phyloP scores from a whole-genome alignment of 2,888 invertebrate species.

The Ornithoptera alexandrae region DNA sequence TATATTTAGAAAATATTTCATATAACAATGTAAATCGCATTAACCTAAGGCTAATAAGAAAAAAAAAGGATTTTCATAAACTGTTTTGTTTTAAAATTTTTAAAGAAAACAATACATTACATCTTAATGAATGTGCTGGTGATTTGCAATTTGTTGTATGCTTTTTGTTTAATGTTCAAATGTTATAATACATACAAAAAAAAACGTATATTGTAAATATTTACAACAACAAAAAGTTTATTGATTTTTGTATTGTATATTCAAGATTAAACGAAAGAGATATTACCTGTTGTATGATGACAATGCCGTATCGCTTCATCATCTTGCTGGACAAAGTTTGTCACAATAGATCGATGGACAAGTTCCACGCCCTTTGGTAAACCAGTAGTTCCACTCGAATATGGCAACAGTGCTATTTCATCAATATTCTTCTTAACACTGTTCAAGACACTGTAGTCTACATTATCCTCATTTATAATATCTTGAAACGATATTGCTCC shows the following conservation, averaged over 20 bases:
- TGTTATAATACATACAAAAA: too few relatives aligned
- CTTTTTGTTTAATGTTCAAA: too few relatives aligned
- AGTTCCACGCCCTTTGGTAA: conserved; percentile 86
- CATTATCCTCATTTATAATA: conserved; percentile 64
- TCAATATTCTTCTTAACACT: conserved; percentile 59
- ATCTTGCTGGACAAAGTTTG: conserved; percentile 61
- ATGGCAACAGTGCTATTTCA: conserved; percentile 85
- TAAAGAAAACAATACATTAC: too few relatives aligned
- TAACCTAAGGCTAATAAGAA: too few relatives aligned
- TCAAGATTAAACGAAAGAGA: background rate
- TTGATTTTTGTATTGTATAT: background rate
- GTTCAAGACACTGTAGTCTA: conserved; percentile 72
- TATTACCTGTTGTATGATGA: conserved; percentile 57
- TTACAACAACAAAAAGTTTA: too few relatives aligned
- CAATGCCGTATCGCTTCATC: conserved; percentile 43
- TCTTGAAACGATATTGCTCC: conserved; percentile 81
- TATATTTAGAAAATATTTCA: too few relatives aligned
- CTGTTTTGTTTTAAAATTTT: too few relatives aligned
- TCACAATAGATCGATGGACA: conserved; percentile 77
- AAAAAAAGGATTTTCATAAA: too few relatives aligned
- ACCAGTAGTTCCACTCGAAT: conserved; percentile 92
- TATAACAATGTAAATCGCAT: too few relatives aligned
- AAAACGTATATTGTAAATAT: too few relatives aligned
- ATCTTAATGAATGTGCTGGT: too few relatives aligned
- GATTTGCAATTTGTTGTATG: too few relatives aligned